Percentiles rank a stretch among this genome's conserved stretches.
phyloP scores from a whole-genome alignment of 2,888 invertebrate species.

The Eucriotettix oculatus region DNA sequence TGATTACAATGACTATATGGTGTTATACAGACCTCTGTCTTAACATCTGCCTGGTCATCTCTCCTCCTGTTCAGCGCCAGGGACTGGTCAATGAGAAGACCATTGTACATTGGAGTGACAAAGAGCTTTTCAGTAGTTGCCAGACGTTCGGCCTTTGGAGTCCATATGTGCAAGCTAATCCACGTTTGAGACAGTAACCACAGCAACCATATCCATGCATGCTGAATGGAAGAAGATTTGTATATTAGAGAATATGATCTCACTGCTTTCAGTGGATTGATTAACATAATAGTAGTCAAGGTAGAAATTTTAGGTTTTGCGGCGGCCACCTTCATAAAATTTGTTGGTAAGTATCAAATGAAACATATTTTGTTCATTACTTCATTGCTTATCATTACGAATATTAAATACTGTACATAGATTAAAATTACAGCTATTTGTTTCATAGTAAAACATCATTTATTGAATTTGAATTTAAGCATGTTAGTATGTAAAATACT shows the following conservation, averaged over 20 bases:
- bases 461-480: too few species aligned
- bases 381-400: background rate
- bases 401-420: background rate
- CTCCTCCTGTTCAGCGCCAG: constrained; percentile 63
- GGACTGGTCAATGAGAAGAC: constrained; percentile 69
- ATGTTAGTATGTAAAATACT: too few species aligned
- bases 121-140: constrained; percentile 74
- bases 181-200: constrained; percentile 75
- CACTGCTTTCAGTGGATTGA: too few species aligned
- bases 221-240: constrained; percentile 22
- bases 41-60: constrained; percentile 35
- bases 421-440: too few species aligned
- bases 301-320: too few species aligned
- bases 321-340: too few species aligned
- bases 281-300: too few species aligned
- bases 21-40: constrained; percentile 19
- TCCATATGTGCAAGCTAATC: constrained; percentile 77
- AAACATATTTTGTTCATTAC: background rate
- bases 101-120: constrained; percentile 67
- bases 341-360: too few species aligned
- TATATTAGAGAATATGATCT: too few species aligned
- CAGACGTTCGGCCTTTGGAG: constrained; percentile 62
- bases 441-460: too few species aligned
- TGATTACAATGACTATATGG: background rate
- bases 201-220: constrained; percentile 61